Percentiles rank a stretch among this genome's conserved stretches.
These are phyloP conservation scores for Drosophila percnosoma DNA, from an alignment of 2,888 invertebrate genomes.

Conservation along the genomic window DNA sequence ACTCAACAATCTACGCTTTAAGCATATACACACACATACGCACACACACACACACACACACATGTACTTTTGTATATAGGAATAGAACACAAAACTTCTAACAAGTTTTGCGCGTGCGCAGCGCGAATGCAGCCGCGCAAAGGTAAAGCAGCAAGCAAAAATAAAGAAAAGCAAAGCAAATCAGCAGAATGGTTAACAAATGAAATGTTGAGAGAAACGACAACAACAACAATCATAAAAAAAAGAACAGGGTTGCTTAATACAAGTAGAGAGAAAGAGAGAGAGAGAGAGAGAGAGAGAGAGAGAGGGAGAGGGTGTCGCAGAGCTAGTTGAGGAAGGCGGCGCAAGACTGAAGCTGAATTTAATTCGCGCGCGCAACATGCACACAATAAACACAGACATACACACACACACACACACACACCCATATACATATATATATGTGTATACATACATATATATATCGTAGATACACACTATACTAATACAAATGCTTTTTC, in stretches of 20 bases:
- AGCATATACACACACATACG: background rate
- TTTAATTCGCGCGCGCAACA: constrained; percentile 43
- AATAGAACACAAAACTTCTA: constrained; percentile 59
- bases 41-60: background rate
- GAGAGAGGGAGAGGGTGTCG: background rate
- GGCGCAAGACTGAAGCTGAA: constrained; percentile 29
- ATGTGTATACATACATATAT: background rate
- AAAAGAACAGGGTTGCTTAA: constrained; percentile 46
- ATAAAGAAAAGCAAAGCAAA: constrained; percentile 46
- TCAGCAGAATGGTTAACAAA: constrained; percentile 30
- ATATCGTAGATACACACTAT: background rate
- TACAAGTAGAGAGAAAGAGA: constrained; percentile 20
- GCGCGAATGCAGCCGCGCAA: constrained; percentile 53
- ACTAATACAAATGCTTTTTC: constrained; percentile 16
- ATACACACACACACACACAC: constrained; percentile 5
- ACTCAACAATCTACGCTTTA: background rate
- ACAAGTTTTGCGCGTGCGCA: constrained; percentile 73
- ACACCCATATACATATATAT: too few relatives aligned
- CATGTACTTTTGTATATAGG: constrained; percentile 18
- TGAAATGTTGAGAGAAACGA: constrained; percentile 39
- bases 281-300: background rate
- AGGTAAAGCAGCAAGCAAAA: constrained; percentile 13
- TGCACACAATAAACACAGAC: constrained; percentile 24
- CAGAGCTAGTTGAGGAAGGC: constrained; percentile 12
- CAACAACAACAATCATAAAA: constrained; percentile 22